phyloP scores from a whole-genome alignment of 2,888 invertebrate species.

The Mechanitis messenoides region DNA sequence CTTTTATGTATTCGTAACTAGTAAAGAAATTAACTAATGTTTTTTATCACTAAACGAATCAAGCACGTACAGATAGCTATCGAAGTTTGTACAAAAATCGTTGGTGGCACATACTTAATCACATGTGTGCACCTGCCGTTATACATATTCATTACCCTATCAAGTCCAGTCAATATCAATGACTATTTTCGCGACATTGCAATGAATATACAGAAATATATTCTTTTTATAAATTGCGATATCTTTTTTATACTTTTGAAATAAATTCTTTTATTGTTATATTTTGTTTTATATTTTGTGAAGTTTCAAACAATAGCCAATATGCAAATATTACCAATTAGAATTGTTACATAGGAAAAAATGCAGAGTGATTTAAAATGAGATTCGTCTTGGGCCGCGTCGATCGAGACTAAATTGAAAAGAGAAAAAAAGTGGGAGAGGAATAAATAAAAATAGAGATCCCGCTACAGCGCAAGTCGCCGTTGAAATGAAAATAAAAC shows the following conservation, averaged over 20 bases:
- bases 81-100: conserved; percentile 64
- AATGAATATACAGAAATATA: conserved; percentile 23
- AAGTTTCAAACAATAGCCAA: conserved; percentile 52
- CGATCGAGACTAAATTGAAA: conserved; percentile 73
- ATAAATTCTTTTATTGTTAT: not conserved
- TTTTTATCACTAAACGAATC: conserved; percentile 45
- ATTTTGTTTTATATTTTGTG: not conserved
- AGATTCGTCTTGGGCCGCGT: conserved; percentile 69
- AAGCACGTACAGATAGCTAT: conserved; percentile 47
- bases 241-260: too few species aligned
- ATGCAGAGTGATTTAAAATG: conserved; percentile 72
- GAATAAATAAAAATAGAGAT: conserved; percentile 76
- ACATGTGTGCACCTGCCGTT: conserved; percentile 64
- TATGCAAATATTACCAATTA: conserved; percentile 71
- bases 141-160: conserved; percentile 73
- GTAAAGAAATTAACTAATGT: conserved; percentile 14
- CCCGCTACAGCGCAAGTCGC: conserved; percentile 75
- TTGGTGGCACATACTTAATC: conserved; percentile 70
- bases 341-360: conserved; percentile 56
- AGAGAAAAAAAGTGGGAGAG: conserved; percentile 54
- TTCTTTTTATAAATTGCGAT: conserved; percentile 5
- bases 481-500: conserved; percentile 76
- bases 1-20: not conserved
- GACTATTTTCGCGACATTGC: conserved; percentile 55
- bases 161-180: conserved; percentile 60